Evolutionary conservation across 1,140 invertebrate species (phyloP).

Genomic region (Bombus haemorrhoidalis): DNA sequence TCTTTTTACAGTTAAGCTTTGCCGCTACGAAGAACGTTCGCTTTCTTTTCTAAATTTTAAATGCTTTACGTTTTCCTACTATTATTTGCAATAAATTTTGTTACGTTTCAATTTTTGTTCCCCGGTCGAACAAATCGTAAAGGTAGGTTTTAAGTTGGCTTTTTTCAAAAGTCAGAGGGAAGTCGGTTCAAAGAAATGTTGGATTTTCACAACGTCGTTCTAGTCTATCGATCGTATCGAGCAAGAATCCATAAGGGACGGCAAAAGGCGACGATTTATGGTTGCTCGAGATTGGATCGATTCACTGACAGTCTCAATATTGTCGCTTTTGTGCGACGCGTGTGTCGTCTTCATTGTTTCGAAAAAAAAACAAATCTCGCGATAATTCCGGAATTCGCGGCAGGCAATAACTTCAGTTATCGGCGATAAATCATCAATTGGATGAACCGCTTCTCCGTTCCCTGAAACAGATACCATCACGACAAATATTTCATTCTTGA

Average conservation of each 20-base stretch:
- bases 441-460: neutral
- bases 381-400: conserved; percentile 55
- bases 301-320: conserved; percentile 17
- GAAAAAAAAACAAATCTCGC: conserved; percentile 38
- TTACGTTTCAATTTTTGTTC: neutral
- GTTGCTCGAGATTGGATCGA: neutral
- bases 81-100: neutral
- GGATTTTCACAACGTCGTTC: neutral
- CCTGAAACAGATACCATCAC: neutral
- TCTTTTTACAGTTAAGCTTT: neutral
- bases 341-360: conserved; percentile 34
- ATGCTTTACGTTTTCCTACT: neutral
- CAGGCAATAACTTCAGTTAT: conserved; percentile 29
- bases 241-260: neutral
- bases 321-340: neutral
- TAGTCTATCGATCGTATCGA: neutral
- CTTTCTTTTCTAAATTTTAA: neutral
- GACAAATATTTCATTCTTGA: conserved; percentile 1
- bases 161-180: neutral
- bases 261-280: conserved; percentile 17
- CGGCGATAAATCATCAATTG: conserved; percentile 39
- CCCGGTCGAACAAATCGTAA: neutral
- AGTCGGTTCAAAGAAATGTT: neutral
- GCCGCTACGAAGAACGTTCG: neutral
- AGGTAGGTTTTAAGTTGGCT: neutral